Evolutionary conservation across 2,797 vertebrate species (phyloP).

Genomic region (Leptatherina wallacei): DNA sequence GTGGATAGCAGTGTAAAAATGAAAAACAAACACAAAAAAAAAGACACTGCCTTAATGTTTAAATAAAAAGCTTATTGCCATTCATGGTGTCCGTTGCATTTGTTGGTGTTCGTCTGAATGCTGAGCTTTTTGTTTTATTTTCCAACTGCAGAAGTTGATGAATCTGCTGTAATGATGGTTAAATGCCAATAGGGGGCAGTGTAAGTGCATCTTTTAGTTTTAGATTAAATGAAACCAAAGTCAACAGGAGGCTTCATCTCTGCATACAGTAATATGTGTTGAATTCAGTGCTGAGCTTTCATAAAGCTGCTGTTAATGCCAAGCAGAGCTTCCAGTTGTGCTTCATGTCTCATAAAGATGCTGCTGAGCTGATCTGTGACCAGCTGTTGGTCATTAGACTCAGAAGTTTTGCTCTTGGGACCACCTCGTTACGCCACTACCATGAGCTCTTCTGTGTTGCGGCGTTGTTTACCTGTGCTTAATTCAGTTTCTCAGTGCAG

Average conservation of each 20-base stretch:
- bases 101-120: not conserved
- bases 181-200: constrained; percentile 15
- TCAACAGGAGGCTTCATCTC: not conserved
- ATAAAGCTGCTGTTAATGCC: no score
- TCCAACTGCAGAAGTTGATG: not conserved
- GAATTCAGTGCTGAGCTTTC: not conserved
- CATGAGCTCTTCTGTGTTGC: no score
- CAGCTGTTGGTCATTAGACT: no score
- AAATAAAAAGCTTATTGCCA: constrained; percentile 90
- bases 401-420: no score
- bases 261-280: not conserved
- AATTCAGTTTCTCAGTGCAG: no score
- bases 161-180: not conserved
- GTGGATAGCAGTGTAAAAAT: constrained; percentile 88
- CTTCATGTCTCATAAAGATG: no score
- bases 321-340: no score
- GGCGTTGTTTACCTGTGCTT: no score
- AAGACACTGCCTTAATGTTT: constrained; percentile 88
- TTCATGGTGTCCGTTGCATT: constrained; percentile 63
- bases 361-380: no score
- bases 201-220: not conserved
- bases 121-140: not conserved
- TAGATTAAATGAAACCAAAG: not conserved
- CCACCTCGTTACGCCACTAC: no score
- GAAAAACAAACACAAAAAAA: constrained; percentile 65